Conservation (phyloP, 1,140 invertebrate genomes). For the Drosophila grimshawi region DNA sequence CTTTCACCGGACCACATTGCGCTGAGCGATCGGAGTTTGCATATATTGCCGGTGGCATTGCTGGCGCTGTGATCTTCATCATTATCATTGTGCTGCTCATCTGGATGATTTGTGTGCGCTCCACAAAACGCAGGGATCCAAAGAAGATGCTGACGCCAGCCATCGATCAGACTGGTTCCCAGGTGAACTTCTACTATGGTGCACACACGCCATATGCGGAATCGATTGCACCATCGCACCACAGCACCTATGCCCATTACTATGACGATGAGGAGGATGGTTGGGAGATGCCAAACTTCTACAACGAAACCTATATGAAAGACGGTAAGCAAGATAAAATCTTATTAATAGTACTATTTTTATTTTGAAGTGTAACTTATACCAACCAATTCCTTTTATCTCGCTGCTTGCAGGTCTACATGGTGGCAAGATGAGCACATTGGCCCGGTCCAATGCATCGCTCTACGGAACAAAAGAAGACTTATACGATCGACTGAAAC, state of each 20-base stretch:
- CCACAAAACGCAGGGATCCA: slow-evolving; percentile 92
- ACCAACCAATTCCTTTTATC: neutral
- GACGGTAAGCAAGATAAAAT: slow-evolving; percentile 87
- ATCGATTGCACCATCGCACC: slow-evolving; percentile 96
- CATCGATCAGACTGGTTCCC: slow-evolving; percentile 94
- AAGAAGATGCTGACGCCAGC: slow-evolving; percentile 94
- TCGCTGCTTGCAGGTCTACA: slow-evolving; percentile 51
- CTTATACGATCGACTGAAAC: slow-evolving; percentile 96
- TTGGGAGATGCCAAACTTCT: slow-evolving; percentile 99
- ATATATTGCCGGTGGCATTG: slow-evolving; percentile 96
- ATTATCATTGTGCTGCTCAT: slow-evolving; percentile 96
- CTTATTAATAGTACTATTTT: too few relatives aligned
- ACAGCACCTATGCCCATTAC: slow-evolving; percentile 97
- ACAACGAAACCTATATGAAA: slow-evolving; percentile 98
- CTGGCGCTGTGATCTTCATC: slow-evolving; percentile 95
- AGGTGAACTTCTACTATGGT: slow-evolving; percentile 98
- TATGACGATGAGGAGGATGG: slow-evolving; percentile 97
- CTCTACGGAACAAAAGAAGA: slow-evolving; percentile 98
- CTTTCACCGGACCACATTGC: slow-evolving; percentile 96
- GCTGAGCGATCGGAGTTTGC: slow-evolving; percentile 96
- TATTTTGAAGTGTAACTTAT: neutral
- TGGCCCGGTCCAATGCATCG: slow-evolving; percentile 95
- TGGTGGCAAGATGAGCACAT: slow-evolving; percentile 92
- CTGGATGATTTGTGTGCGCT: slow-evolving; percentile 98
- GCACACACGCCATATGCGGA: slow-evolving; percentile 95